These are phyloP conservation scores for Zaprionus tsacasi DNA, from an alignment of 1,140 invertebrate species.

Conservation along the genomic window DNA sequence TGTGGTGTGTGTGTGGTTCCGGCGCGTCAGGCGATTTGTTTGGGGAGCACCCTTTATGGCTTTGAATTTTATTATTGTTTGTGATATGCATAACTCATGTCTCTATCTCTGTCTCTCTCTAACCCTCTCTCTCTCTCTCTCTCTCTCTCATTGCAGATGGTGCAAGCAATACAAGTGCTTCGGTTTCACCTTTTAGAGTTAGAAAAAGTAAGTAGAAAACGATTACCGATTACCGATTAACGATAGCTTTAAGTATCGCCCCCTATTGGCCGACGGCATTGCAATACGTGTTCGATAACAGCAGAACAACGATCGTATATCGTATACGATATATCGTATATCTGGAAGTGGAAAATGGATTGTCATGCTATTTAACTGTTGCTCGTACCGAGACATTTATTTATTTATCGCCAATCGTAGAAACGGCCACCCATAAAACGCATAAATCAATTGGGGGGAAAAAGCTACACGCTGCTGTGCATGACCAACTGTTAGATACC, in stretches of 20 bases:
- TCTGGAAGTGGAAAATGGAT: neutral
- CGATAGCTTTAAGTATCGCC: neutral
- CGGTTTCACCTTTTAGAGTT: conserved; percentile 99
- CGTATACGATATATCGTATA: neutral
- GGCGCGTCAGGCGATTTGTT: conserved; percentile 54
- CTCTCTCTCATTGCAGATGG: conserved; percentile 96
- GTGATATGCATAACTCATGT: conserved; percentile 50
- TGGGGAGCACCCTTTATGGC: conserved; percentile 35
- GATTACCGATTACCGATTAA: neutral
- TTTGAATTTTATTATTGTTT: conserved; percentile 49
- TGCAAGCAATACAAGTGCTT: conserved; percentile 99
- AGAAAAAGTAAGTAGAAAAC: conserved; percentile 97
- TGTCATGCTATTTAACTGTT: conserved; percentile 31
- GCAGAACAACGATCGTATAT: neutral
- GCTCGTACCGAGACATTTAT: conserved; percentile 58
- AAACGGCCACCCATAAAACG: conserved; percentile 69
- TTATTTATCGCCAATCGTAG: conserved; percentile 61
- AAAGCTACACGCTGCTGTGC: neutral
- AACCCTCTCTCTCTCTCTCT: conserved; percentile 80
- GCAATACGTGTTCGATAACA: conserved; percentile 12
- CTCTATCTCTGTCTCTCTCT: conserved; percentile 26
- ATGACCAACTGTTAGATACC: too few species aligned
- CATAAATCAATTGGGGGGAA: conserved; percentile 37
- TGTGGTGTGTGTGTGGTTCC: conserved; percentile 29
- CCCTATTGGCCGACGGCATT: conserved; percentile 1